Evolutionary conservation across 2,888 invertebrate species (phyloP).

Genomic region (Philereme transversata): DNA sequence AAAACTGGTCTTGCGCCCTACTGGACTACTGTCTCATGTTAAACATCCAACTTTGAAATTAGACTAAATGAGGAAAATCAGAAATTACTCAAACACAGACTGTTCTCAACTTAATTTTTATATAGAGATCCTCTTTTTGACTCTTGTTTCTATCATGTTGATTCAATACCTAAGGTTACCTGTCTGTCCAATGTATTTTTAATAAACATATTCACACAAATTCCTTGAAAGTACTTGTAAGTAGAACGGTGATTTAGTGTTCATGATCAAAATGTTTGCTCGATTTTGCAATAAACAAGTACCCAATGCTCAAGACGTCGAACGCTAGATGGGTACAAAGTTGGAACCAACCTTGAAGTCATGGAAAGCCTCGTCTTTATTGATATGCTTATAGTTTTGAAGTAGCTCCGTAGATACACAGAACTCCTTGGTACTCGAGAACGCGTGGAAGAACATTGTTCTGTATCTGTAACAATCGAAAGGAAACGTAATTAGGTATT

Average conservation of each 20-base stretch:
- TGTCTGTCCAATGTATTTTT: neutral
- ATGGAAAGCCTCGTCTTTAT: slow-evolving; percentile 86
- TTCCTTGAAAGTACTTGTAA: slow-evolving; percentile 2
- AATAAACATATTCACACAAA: neutral
- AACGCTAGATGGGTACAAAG: slow-evolving; percentile 18
- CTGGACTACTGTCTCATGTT: no score
- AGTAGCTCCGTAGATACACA: slow-evolving; percentile 89
- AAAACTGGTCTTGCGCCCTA: neutral
- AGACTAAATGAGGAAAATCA: no score
- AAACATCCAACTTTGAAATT: no score
- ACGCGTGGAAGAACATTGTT: slow-evolving; percentile 91
- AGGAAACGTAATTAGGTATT: slow-evolving; percentile 4
- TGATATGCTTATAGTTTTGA: slow-evolving; percentile 88
- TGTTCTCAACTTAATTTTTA: no score
- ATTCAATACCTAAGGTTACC: no score
- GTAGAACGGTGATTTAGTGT: neutral
- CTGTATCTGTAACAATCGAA: slow-evolving; percentile 77
- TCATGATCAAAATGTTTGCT: neutral
- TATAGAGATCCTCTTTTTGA: no score
- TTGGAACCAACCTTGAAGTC: slow-evolving; percentile 85
- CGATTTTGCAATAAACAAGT: slow-evolving; percentile 12
- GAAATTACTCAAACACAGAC: no score
- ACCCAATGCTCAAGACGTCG: slow-evolving; percentile 6
- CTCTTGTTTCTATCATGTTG: no score
- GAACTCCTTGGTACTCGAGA: slow-evolving; percentile 92